phyloP scores from a whole-genome alignment of 2,113 vertebrate species.

The Asarcornis scutulata region DNA sequence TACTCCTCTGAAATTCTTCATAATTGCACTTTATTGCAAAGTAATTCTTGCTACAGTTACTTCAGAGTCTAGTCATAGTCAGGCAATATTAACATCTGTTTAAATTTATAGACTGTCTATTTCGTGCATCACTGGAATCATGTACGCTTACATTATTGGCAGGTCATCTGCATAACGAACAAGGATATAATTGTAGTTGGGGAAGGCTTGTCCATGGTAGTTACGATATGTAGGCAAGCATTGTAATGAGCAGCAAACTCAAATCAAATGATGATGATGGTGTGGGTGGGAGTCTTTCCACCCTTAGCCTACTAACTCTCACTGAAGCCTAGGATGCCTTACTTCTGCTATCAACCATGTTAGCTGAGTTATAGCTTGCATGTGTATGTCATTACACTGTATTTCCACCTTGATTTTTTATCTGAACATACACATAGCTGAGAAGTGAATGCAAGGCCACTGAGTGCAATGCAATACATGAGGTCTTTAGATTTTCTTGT shows the following conservation, averaged over 20 bases:
- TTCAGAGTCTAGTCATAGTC: background rate
- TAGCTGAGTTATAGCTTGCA: background rate
- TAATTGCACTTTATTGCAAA: background rate
- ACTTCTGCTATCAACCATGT: background rate
- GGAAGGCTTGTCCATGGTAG: background rate
- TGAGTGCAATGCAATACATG: background rate
- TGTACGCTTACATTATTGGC: background rate
- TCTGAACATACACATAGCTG: accelerated
- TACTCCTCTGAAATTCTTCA: background rate
- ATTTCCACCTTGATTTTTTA: background rate
- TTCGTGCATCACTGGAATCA: background rate
- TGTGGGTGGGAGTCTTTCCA: background rate
- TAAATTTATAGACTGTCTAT: background rate
- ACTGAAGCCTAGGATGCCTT: background rate
- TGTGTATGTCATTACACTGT: background rate
- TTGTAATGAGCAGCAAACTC: accelerated
- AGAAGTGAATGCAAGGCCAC: background rate
- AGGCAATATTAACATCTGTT: background rate
- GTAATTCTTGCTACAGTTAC: background rate
- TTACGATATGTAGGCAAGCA: background rate
- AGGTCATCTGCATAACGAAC: background rate
- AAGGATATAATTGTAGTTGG: background rate
- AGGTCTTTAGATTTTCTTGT: background rate
- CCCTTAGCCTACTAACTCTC: background rate
- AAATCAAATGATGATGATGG: background rate